Conservation (phyloP, 2,888 invertebrate genomes). For the Lasioglossum malachurum region DNA sequence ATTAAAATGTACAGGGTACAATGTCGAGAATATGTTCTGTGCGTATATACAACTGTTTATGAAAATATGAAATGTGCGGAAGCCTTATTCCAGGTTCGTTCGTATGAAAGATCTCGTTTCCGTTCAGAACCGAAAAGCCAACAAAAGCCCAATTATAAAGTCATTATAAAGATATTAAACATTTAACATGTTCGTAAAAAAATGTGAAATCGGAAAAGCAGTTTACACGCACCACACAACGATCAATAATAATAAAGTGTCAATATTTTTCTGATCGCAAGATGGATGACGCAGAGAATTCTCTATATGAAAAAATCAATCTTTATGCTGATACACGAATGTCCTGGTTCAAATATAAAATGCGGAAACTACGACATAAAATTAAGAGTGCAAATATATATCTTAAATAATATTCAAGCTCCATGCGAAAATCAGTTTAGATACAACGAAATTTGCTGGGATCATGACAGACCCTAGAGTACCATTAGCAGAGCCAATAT, state of each 20-base stretch:
- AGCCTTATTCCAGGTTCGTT: not conserved
- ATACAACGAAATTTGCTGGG: too few species aligned
- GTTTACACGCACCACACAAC: not conserved
- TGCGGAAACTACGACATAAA: too few species aligned
- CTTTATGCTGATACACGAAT: too few species aligned
- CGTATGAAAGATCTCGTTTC: not conserved
- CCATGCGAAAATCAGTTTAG: too few species aligned
- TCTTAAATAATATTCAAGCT: too few species aligned
- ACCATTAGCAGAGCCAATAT: too few species aligned
- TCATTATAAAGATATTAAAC: not conserved
- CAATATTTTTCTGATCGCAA: not conserved
- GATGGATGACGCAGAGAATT: not conserved
- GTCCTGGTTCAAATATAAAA: too few species aligned
- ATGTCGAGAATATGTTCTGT: not conserved
- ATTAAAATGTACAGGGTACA: not conserved
- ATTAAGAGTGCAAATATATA: too few species aligned
- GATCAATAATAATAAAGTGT: not conserved
- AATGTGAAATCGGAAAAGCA: not conserved
- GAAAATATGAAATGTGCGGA: not conserved
- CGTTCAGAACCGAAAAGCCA: not conserved
- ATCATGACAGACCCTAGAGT: too few species aligned
- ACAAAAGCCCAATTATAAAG: not conserved
- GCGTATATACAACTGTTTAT: not conserved
- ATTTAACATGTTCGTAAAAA: not conserved
- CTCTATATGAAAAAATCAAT: not conserved